Percentiles rank a stretch among this genome's conserved stretches.
Conservation (phyloP, 1,140 invertebrate genomes). For the Drosophila lacteicornis region DNA sequence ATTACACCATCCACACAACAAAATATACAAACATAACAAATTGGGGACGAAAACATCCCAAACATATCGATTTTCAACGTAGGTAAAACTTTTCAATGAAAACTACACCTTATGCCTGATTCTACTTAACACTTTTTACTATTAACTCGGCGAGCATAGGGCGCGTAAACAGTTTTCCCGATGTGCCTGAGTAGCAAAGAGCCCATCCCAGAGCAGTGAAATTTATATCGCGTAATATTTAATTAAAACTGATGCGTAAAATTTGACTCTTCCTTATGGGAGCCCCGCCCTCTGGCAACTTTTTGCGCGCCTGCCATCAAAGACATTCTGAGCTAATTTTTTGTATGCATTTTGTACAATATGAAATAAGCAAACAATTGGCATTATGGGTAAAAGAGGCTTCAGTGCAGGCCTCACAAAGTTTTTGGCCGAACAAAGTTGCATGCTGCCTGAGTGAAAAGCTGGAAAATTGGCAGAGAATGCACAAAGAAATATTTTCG, state of each 20-base stretch:
- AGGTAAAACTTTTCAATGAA: constrained; percentile 66
- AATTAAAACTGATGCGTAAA: constrained; percentile 36
- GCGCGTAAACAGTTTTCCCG: constrained; percentile 61
- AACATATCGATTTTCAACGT: constrained; percentile 57
- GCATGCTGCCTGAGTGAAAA: constrained; percentile 41
- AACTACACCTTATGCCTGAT: constrained; percentile 41
- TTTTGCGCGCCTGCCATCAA: constrained; percentile 65
- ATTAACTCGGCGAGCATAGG: background rate
- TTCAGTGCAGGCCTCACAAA: constrained; percentile 8
- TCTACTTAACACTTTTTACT: constrained; percentile 30
- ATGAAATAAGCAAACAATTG: constrained; percentile 76
- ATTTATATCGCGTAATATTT: constrained; percentile 42
- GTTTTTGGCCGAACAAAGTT: constrained; percentile 24
- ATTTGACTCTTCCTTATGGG: constrained; percentile 8
- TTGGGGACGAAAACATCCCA: constrained; percentile 13
- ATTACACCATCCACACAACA: constrained; percentile 31
- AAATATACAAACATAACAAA: constrained; percentile 32
- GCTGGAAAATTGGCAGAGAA: constrained; percentile 35
- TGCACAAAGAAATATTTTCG: constrained; percentile 28
- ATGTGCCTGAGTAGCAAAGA: background rate
- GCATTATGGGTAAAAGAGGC: constrained; percentile 45
- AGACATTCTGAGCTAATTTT: constrained; percentile 66
- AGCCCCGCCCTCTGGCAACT: constrained; percentile 28
- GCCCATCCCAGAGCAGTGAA: background rate
- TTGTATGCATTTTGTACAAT: constrained; percentile 62